Percentiles rank a stretch among this genome's conserved stretches.
These are phyloP conservation scores for Vanessa cardui DNA, from an alignment of 2,888 invertebrate genomes.

Conservation along the genomic window DNA sequence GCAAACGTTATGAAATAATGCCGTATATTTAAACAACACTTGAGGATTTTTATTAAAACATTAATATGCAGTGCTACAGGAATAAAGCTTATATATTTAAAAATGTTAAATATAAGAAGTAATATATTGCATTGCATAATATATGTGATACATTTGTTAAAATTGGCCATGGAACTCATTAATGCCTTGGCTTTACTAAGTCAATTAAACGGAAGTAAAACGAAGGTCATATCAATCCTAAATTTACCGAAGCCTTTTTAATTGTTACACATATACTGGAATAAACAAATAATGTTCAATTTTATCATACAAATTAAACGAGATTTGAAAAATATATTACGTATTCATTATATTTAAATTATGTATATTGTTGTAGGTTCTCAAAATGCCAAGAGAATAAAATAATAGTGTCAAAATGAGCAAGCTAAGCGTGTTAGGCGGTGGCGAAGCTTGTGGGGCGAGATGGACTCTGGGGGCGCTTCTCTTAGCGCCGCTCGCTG, in stretches of 20 bases:
- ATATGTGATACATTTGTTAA: slow-evolving; percentile 12
- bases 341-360: too few relatives aligned
- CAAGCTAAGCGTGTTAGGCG: slow-evolving; percentile 53
- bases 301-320: not conserved
- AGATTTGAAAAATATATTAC: not conserved
- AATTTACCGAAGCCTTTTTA: slow-evolving; percentile 23
- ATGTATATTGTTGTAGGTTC: slow-evolving; percentile 8
- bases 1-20: slow-evolving; percentile 2
- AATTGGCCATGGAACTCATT: slow-evolving; percentile 15
- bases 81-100: too few relatives aligned
- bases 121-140: slow-evolving; percentile 10
- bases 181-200: slow-evolving; percentile 1
- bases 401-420: slow-evolving; percentile 56
- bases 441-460: slow-evolving; percentile 70
- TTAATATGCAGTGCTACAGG: too few relatives aligned
- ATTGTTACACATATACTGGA: slow-evolving; percentile 15
- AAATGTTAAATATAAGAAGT: not conserved
- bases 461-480: slow-evolving; percentile 84
- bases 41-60: too few relatives aligned
- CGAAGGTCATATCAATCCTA: slow-evolving; percentile 23
- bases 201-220: slow-evolving; percentile 18
- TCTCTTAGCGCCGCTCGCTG: slow-evolving; percentile 82
- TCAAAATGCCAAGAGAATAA: slow-evolving; percentile 56
- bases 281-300: not conserved
- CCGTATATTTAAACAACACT: not conserved